Evolutionary conservation across 2,113 vertebrate genomes (phyloP).

Genomic region (Megaptera novaeangliae): DNA sequence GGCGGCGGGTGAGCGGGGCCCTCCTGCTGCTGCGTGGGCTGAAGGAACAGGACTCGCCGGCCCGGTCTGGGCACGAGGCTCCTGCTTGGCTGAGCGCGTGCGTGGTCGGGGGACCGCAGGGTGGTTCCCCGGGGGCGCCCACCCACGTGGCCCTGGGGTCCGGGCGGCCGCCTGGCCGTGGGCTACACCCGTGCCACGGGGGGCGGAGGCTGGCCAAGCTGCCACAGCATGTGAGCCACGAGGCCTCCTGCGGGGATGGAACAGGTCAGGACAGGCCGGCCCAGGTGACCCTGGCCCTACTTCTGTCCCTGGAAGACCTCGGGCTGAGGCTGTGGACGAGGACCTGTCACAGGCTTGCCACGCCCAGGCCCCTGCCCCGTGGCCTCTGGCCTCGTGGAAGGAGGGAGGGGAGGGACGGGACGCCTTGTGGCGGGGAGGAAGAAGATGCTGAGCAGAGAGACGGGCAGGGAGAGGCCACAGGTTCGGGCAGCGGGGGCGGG

Average conservation of each 20-base stretch:
- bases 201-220: neutral
- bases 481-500: neutral
- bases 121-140: neutral
- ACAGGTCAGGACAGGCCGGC: neutral
- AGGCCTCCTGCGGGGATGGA: neutral
- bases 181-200: neutral
- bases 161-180: neutral
- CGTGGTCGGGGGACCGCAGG: neutral
- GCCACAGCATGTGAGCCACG: neutral
- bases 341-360: neutral
- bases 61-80: neutral
- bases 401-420: neutral
- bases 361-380: neutral
- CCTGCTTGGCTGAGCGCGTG: neutral
- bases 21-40: neutral
- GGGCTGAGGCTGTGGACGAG: neutral
- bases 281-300: neutral
- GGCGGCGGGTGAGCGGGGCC: fast-evolving
- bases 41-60: neutral
- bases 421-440: neutral
- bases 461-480: fast-evolving
- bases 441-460: neutral
- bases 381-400: fast-evolving
- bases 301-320: neutral
- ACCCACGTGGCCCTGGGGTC: neutral